A percentile compares a stretch with the other conserved stretches of the same genome.
These are phyloP conservation scores for Chauna torquata DNA, from an alignment of 2,113 vertebrate genomes.

Conservation along the genomic window DNA sequence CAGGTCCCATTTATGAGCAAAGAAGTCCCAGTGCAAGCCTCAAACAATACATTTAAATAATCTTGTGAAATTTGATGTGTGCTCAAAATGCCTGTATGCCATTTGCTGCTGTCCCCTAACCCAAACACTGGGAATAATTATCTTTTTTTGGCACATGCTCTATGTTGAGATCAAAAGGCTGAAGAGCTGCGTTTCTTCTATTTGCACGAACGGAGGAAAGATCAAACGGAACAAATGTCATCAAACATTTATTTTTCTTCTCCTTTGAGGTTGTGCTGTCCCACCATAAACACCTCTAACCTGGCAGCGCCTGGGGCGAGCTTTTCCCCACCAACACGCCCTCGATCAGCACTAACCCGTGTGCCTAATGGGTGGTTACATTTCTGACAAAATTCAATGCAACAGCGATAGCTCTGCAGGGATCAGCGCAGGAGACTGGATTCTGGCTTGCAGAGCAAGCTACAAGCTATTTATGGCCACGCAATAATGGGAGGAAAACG, in stretches of 20 bases:
- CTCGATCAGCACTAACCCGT: neutral
- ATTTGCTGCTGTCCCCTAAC: neutral
- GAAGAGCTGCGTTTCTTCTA: neutral
- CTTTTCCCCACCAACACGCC: neutral
- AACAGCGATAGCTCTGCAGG: neutral
- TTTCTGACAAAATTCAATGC: neutral
- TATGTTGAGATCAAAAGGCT: neutral
- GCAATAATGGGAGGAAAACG: neutral
- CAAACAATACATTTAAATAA: neutral
- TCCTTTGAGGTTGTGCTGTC: neutral
- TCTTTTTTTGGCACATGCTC: neutral
- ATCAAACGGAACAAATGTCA: neutral
- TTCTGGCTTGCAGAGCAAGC: neutral
- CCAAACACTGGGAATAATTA: slow-evolving; percentile 26
- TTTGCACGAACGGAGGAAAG: neutral
- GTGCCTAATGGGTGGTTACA: neutral
- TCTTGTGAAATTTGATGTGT: neutral
- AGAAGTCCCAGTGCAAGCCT: neutral
- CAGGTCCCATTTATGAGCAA: neutral
- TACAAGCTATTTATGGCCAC: neutral
- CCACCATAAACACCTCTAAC: neutral
- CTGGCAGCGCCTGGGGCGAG: neutral
- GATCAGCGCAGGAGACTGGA: neutral
- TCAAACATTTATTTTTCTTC: neutral
- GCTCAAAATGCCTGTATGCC: neutral